Base-by-base conservation (phyloP, 2,888 invertebrate species). In the Oithona nana region DNA sequence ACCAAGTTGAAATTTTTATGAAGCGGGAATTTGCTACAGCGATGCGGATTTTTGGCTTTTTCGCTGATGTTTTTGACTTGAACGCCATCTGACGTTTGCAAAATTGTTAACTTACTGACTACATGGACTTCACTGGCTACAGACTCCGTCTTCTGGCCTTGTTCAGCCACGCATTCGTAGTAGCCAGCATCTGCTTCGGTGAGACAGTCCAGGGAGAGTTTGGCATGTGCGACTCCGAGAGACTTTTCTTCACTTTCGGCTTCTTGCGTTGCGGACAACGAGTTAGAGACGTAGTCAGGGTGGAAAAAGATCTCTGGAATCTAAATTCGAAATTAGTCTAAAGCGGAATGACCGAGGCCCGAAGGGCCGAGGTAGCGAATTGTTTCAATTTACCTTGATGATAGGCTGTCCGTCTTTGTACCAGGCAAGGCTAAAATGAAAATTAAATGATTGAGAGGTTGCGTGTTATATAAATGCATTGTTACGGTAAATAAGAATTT, bases 401-500 rank as follows among this genome's bases (percentile, higher is more conserved):
- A 68, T 66, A 63, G 65, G 68, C 65, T 66, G 63, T 63, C 66
- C 68, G 63, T 68, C 68, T 64, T 68, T 67, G 65, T 68, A 68
- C 68, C 68, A 68, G 61, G 66, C 68, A 63, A 68, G 65, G 57
- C 66, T n/a, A n/a, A n/a, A n/a, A n/a, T n/a, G n/a, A n/a, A n/a
- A n/a, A n/a, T n/a, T n/a, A n/a, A n/a, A n/a, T n/a, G n/a, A n/a
- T n/a, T n/a, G n/a, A n/a, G n/a, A n/a, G n/a, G n/a, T n/a, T n/a
- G n/a, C n/a, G n/a, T n/a, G n/a, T n/a, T n/a, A n/a, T n/a, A n/a
- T n/a, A n/a, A n/a, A n/a, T n/a, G n/a, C n/a, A n/a, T n/a, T n/a
- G n/a, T n/a, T n/a, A n/a, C n/a, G n/a, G n/a, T n/a, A n/a, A n/a
- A n/a, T n/a, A n/a, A n/a, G n/a, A n/a, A n/a, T n/a, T n/a, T n/a